Evolutionary conservation across 2,113 vertebrate genomes (phyloP).

Genomic region (Cygnus atratus): DNA sequence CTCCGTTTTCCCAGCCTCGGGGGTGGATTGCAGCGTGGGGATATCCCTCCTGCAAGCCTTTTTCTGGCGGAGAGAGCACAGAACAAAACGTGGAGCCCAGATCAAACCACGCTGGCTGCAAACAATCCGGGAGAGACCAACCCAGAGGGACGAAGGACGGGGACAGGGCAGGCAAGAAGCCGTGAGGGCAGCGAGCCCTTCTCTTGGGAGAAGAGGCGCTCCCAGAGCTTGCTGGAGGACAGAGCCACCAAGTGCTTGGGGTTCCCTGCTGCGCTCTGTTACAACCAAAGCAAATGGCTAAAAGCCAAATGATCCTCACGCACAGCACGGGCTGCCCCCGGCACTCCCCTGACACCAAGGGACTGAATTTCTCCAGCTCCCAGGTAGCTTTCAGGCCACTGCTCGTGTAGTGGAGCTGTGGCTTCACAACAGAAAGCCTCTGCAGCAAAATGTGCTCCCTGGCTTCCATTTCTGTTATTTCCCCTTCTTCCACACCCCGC

Average conservation of each 20-base stretch:
- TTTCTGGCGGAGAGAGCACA: constrained; percentile 47
- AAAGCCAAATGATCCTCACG: not conserved
- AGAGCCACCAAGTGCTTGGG: accelerated
- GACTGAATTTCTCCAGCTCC: not conserved
- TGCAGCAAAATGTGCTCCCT: not conserved
- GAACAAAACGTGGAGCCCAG: not conserved
- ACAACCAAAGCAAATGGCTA: not conserved
- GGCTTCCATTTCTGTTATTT: not conserved
- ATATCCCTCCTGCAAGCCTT: not conserved
- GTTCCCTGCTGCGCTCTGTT: not conserved
- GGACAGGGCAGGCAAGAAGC: not conserved
- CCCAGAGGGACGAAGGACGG: not conserved
- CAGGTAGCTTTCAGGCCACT: not conserved
- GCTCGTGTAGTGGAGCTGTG: not conserved
- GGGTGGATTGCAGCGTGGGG: not conserved
- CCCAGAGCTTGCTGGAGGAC: not conserved
- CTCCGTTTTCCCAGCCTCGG: not conserved
- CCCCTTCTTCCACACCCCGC: not conserved
- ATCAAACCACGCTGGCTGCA: not conserved
- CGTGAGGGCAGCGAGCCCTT: not conserved
- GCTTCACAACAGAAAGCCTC: not conserved
- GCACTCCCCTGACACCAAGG: accelerated
- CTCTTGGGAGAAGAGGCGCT: not conserved
- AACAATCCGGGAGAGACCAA: not conserved
- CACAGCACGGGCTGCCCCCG: not conserved